Percentiles rank a stretch among this genome's conserved stretches.
These are phyloP conservation scores for Nysson spinosus DNA, from an alignment of 2,888 invertebrate genomes.

Conservation along the genomic window DNA sequence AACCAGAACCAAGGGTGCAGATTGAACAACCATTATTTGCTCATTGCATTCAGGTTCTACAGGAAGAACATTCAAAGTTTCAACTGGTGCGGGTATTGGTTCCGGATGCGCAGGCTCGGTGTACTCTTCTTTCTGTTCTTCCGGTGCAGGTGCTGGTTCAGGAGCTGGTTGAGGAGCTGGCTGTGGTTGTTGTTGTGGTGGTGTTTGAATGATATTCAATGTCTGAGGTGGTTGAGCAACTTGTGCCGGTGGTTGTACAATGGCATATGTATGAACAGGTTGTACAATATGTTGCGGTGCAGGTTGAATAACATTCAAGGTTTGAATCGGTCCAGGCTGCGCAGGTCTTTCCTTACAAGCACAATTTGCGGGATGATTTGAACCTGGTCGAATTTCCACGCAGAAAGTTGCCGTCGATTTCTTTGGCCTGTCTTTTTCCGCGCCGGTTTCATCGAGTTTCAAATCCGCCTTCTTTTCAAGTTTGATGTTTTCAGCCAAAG, in stretches of 20 bases:
- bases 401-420: slow-evolving; percentile 20
- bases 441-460: slow-evolving; percentile 22
- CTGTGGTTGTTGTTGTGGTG: not conserved
- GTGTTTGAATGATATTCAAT: slow-evolving; percentile 3
- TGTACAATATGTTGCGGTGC: slow-evolving; percentile 1
- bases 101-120: not conserved
- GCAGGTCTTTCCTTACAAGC: slow-evolving; percentile 1
- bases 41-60: not conserved
- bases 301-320: slow-evolving; percentile 13
- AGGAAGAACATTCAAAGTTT: slow-evolving; percentile 7
- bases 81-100: slow-evolving; percentile 3
- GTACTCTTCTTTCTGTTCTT: not conserved
- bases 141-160: not conserved
- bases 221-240: not conserved
- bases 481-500: slow-evolving; percentile 9
- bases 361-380: not conserved
- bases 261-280: not conserved
- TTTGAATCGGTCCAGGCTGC: slow-evolving; percentile 14
- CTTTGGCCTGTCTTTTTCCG: slow-evolving; percentile 27
- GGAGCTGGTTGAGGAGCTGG: slow-evolving; percentile 2
- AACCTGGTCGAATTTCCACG: slow-evolving; percentile 17
- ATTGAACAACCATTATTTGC: not conserved
- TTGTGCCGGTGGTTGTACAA: slow-evolving; percentile 16
- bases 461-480: not conserved
- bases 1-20: not conserved